phyloP scores from a whole-genome alignment of 2,888 invertebrate species.

The Pristionchus mayeri region DNA sequence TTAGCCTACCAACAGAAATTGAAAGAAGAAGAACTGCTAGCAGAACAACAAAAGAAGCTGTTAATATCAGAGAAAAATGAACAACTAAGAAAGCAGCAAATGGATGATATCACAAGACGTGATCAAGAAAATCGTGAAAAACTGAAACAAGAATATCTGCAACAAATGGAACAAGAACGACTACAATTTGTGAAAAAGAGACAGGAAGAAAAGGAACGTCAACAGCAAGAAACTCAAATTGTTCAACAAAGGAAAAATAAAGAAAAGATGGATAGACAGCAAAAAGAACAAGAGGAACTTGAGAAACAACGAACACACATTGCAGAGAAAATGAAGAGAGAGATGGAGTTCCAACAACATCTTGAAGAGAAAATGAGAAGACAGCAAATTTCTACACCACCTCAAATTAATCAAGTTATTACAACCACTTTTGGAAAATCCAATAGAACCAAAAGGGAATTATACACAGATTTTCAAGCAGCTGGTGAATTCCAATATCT shows the following conservation, averaged over 20 bases:
- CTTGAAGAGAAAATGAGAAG: background rate
- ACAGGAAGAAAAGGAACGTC: background rate
- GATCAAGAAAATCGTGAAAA: constrained; percentile 32
- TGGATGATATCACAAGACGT: constrained; percentile 50
- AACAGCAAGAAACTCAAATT: background rate
- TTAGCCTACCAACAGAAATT: too few relatives aligned
- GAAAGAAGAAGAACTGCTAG: too few relatives aligned
- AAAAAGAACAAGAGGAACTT: constrained; percentile 50
- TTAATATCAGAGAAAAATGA: too few relatives aligned
- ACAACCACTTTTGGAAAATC: background rate
- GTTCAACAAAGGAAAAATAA: background rate
- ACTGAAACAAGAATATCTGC: background rate
- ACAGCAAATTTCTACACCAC: background rate
- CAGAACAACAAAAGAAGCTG: too few relatives aligned
- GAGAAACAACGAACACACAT: background rate
- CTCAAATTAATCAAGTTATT: background rate
- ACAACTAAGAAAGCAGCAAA: too few relatives aligned
- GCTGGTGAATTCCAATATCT: constrained; percentile 60
- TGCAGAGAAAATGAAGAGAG: background rate
- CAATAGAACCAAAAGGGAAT: constrained; percentile 14
- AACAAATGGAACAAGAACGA: too few relatives aligned
- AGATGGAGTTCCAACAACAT: background rate
- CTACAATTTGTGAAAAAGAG: background rate
- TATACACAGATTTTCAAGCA: constrained; percentile 59
- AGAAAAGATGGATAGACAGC: constrained; percentile 10